A percentile compares a stretch with the other conserved stretches of the same genome.
Conservation (phyloP, 2,888 invertebrate genomes). For the Serrognathus titanus region DNA sequence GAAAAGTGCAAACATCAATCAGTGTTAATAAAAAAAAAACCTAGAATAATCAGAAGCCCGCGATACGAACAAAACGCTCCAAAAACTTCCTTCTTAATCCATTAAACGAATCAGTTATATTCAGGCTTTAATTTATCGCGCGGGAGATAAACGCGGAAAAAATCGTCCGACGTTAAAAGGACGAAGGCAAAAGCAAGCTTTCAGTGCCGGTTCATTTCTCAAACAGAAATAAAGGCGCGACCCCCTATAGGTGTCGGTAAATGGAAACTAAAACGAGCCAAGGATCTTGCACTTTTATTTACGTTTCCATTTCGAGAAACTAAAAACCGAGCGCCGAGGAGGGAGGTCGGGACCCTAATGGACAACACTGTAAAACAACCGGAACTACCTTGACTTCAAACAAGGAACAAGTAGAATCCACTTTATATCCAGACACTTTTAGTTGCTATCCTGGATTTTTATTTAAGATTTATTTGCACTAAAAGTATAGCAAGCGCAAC, state of each 20-base stretch:
- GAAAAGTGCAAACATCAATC: too few species aligned
- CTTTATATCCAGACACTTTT: slow-evolving; percentile 1
- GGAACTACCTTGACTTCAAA: slow-evolving; percentile 3
- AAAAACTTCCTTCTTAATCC: too few species aligned
- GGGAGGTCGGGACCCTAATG: neutral
- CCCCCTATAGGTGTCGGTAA: slow-evolving; percentile 2
- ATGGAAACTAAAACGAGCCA: slow-evolving; percentile 3
- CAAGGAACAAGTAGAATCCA: neutral
- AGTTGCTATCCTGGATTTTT: neutral
- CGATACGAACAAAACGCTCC: too few species aligned
- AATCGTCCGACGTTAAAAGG: neutral
- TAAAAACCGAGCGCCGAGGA: neutral
- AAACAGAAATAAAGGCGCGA: slow-evolving; percentile 5
- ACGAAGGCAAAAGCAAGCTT: neutral
- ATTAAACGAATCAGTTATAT: neutral
- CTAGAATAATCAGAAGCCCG: too few species aligned
- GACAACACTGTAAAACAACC: slow-evolving; percentile 1
- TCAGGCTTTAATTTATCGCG: neutral
- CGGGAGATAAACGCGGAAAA: neutral
- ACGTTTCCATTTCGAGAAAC: slow-evolving; percentile 3
- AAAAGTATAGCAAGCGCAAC: neutral
- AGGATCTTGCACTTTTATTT: neutral
- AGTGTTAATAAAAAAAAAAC: too few species aligned
- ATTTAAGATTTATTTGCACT: neutral
- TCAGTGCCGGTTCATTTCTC: slow-evolving; percentile 5